These are phyloP conservation scores for Argyra leucocephala DNA, from an alignment of 2,888 invertebrate species.

Conservation along the genomic window DNA sequence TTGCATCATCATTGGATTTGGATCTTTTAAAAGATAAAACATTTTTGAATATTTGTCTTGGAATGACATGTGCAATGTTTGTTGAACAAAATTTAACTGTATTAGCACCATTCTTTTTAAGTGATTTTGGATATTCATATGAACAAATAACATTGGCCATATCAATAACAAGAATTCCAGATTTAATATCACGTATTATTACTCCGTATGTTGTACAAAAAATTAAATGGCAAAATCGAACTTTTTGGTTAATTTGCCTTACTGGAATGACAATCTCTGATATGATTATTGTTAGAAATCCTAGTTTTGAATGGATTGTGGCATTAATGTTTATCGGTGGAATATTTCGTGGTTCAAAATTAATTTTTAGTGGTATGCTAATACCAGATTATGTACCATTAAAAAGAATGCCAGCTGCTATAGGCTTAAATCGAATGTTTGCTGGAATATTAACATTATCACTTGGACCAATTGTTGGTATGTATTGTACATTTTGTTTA, in stretches of 20 bases:
- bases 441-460: conserved; percentile 51
- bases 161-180: conserved; percentile 55
- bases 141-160: conserved; percentile 51
- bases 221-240: conserved; percentile 55
- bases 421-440: conserved; percentile 53
- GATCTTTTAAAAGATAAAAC: conserved; percentile 54
- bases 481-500: too few species aligned
- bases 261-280: conserved; percentile 52
- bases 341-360: conserved; percentile 55
- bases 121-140: conserved; percentile 49
- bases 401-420: conserved; percentile 53
- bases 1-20: conserved; percentile 54
- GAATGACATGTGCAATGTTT: conserved; percentile 55
- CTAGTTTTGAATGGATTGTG: conserved; percentile 46
- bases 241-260: conserved; percentile 55
- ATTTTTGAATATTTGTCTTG: conserved; percentile 57
- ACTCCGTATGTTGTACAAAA: conserved; percentile 54
- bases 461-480: conserved; percentile 54
- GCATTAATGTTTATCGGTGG: conserved; percentile 52
- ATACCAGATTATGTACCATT: conserved; percentile 57
- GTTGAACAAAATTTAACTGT: conserved; percentile 58
- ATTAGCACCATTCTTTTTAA: conserved; percentile 55
- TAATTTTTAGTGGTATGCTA: conserved; percentile 57
- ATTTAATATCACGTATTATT: conserved; percentile 52
- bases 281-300: conserved; percentile 46